Base-by-base conservation (phyloP, 2,113 vertebrate species). In the cattle (Bos taurus) region DNA sequence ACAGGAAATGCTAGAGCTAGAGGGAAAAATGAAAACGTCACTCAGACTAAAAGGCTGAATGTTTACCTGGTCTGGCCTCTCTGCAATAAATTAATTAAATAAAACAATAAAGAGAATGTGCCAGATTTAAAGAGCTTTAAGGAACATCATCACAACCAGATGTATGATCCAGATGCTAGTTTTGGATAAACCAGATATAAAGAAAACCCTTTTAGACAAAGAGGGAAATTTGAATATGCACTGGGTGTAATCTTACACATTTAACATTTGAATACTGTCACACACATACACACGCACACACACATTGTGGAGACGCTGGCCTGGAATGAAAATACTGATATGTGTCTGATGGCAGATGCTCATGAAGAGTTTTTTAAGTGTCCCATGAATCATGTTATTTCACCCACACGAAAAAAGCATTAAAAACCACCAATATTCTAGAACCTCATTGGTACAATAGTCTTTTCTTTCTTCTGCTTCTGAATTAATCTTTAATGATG, bases 401-500 rank as follows among this genome's bases (percentile, higher is more conserved):
- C 86, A 89, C n/a, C 36, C 56, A 57, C 28, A 62, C 12, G 7
- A 4, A 56, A 90, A 82, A 57, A 28, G 54, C 3, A 94, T 78
- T 88, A 71, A 86, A 96, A 91, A 80, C 83, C 56, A 80, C 46
- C 83, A 71, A 9, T 54, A 81, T 82, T 95, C 84, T 50, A 93
- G 83, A 95, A 59, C 13, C n/a, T 83, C 36, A 52, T 36, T 25
- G 48, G 19, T 33, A 50, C 15, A 90, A 85, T 16, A 60, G 14
- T 86, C 17, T 82, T 64, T 88, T 97, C 59, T 56, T 90, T 60
- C n/a, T 46, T 8, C 95, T 48, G 64, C 77, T 96, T 95, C 97
- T 91, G 80, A 98, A 98, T 90, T 40, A 97, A 17, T 94, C 59
- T 97, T 98, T 97, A 96, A 98, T 67, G 81, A 83, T 2, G 97